Conservation (phyloP, 2,113 vertebrate genomes). For the Tapirus terrestris region DNA sequence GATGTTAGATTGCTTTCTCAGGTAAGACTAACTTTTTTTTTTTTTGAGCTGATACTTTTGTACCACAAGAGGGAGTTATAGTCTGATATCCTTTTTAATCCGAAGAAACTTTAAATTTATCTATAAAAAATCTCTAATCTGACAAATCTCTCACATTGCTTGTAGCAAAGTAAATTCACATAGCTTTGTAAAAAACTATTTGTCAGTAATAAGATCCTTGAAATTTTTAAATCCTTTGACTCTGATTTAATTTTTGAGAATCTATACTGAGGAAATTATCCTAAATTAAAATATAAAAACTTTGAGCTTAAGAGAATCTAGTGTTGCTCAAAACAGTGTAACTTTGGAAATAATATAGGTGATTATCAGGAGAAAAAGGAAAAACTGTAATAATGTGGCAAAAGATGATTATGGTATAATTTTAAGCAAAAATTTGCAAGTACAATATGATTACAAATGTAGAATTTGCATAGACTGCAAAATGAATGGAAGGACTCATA, state of each 20-base stretch:
- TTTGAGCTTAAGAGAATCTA: not conserved
- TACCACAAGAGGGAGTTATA: not conserved
- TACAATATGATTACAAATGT: not conserved
- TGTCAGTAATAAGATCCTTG: not conserved
- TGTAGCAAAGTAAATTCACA: not conserved
- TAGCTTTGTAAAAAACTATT: not conserved
- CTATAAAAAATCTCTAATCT: not conserved
- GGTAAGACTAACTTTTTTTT: conserved; percentile 80
- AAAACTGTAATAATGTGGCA: not conserved
- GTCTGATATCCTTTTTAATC: not conserved
- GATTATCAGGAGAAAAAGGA: not conserved
- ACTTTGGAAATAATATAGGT: not conserved
- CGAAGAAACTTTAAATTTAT: not conserved
- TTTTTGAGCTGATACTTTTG: not conserved
- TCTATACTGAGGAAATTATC: not conserved
- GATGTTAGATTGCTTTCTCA: conserved; percentile 82
- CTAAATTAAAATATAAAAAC: not conserved
- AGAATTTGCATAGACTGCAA: not conserved
- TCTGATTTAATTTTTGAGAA: not conserved
- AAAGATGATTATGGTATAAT: not conserved
- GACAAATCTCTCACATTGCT: not conserved
- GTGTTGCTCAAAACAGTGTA: not conserved
- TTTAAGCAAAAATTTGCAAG: not conserved
- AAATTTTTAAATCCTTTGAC: not conserved
- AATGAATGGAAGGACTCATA: not conserved